Percentiles rank a stretch among this genome's conserved stretches.
Conservation (phyloP, 2,888 invertebrate genomes). For the Cosmopolites sordidus region DNA sequence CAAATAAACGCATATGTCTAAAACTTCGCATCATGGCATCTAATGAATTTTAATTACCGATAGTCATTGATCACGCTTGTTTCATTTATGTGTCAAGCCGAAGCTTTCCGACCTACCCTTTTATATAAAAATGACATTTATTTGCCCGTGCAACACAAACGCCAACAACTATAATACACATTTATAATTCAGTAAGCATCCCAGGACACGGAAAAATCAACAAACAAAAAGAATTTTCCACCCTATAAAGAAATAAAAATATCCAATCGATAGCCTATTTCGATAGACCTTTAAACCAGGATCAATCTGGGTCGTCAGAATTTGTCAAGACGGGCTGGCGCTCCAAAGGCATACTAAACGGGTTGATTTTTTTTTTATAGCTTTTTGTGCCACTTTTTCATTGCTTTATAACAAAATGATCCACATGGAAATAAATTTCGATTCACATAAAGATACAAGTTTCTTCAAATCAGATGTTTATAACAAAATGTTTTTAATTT, state of each 20-base stretch:
- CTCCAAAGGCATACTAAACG: conserved; percentile 10
- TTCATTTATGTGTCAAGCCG: too few species aligned
- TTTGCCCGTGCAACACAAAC: not conserved
- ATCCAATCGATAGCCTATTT: conserved; percentile 13
- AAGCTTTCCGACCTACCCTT: too few species aligned
- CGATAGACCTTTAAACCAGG: conserved; percentile 6
- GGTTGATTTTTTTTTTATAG: conserved; percentile 11
- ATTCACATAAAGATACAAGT: too few species aligned
- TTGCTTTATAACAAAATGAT: too few species aligned
- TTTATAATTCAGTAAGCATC: not conserved
- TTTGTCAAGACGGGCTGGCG: conserved; percentile 9
- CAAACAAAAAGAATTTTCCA: conserved; percentile 4
- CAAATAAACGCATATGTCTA: too few species aligned
- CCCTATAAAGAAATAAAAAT: conserved; percentile 5
- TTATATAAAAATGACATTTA: too few species aligned
- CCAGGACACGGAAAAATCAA: conserved; percentile 3
- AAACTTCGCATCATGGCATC: too few species aligned
- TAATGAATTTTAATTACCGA: too few species aligned
- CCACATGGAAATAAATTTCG: too few species aligned
- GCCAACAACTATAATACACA: not conserved
- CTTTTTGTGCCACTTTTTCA: not conserved
- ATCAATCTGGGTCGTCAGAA: conserved; percentile 12
- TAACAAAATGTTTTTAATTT: too few species aligned
- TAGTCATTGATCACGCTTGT: too few species aligned
- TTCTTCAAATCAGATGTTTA: too few species aligned